Evolutionary conservation across 2,797 vertebrate genomes (phyloP).

Genomic region (Glyptemys insculpta): DNA sequence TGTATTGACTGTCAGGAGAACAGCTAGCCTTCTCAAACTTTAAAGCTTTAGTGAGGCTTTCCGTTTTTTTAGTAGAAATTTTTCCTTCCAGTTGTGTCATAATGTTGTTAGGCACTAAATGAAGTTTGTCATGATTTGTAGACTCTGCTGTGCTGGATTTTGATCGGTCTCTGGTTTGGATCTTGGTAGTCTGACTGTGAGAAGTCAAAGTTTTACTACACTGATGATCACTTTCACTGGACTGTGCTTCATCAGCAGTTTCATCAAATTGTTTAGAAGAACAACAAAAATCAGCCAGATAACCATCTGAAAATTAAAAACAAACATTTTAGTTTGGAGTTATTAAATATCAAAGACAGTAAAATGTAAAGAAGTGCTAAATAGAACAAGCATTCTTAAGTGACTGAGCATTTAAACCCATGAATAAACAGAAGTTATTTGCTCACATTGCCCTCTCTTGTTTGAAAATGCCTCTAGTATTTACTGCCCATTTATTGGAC

Average conservation of each 20-base stretch:
- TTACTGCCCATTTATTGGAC: not conserved
- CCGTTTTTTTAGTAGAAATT: constrained; percentile 75
- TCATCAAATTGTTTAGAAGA: constrained; percentile 84
- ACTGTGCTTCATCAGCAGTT: constrained; percentile 75
- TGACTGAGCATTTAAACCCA: not conserved
- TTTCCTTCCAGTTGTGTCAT: constrained; percentile 80
- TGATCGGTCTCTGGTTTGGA: constrained; percentile 79
- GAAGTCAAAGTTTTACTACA: constrained; percentile 71
- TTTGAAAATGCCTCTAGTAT: not conserved
- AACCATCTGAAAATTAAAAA: constrained; percentile 87
- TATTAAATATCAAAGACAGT: not conserved
- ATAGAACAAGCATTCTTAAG: not conserved
- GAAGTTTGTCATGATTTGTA: constrained; percentile 77
- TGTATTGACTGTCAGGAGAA: constrained; percentile 72
- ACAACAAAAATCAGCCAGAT: constrained; percentile 97
- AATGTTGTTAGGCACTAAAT: constrained; percentile 86
- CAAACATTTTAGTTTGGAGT: not conserved
- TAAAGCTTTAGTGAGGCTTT: constrained; percentile 80
- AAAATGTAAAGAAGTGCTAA: not conserved
- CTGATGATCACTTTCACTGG: constrained; percentile 72
- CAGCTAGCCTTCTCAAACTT: constrained; percentile 79
- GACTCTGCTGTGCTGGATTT: constrained; percentile 73
- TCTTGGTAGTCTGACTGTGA: constrained; percentile 70
- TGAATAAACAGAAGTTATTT: not conserved
- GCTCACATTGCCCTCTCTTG: not conserved